phyloP scores from a whole-genome alignment of 2,888 invertebrate species.

The Trachelus troglodyta region DNA sequence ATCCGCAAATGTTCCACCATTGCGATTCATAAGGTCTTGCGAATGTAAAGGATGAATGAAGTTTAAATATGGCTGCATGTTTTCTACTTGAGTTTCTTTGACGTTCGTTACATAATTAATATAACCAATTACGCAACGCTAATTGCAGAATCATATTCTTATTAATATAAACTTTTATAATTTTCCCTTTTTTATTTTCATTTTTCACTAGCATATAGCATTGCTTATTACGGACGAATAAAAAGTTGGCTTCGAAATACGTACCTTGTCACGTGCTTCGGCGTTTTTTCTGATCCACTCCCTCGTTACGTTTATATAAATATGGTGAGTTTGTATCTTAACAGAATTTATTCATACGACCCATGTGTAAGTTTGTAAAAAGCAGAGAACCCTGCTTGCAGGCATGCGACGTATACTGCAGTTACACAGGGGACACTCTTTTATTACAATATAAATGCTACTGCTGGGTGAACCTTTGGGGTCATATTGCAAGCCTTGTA shows the following conservation, averaged over 20 bases:
- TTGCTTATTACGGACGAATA: too few relatives aligned
- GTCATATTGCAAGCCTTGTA: background rate
- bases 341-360: background rate
- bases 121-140: background rate
- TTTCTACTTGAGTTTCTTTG: background rate
- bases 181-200: background rate
- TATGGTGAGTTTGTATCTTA: background rate
- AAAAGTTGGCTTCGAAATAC: too few relatives aligned
- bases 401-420: background rate
- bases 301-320: background rate
- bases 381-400: background rate
- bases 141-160: background rate
- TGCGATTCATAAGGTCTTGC: background rate
- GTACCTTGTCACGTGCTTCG: background rate
- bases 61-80: background rate
- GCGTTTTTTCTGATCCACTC: background rate
- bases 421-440: background rate
- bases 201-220: background rate
- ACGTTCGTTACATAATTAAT: background rate
- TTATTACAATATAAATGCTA: background rate
- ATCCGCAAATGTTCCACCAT: background rate
- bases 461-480: background rate
- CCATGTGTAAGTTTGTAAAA: background rate
- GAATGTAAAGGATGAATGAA: background rate
- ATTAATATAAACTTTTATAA: background rate